Evolutionary conservation across 2,113 vertebrate genomes (phyloP).

Genomic region (Xiphophorus couchianus): DNA sequence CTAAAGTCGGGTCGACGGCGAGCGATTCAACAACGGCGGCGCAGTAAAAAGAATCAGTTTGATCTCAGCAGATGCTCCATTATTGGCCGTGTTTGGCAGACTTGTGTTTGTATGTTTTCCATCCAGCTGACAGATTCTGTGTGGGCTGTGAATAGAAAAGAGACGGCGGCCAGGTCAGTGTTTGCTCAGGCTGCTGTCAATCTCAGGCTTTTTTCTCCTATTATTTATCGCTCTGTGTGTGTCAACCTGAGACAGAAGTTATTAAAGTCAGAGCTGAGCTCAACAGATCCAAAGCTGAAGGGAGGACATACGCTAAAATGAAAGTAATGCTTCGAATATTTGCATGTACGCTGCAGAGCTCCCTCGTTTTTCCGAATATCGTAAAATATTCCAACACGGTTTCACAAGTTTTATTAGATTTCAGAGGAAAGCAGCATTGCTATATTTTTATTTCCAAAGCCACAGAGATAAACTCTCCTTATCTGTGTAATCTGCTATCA

Average conservation of each 20-base stretch:
- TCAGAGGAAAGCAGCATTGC: background rate
- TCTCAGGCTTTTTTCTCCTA: conserved; percentile 24
- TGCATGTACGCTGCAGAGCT: background rate
- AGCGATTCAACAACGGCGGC: conserved; percentile 10
- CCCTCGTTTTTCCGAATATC: background rate
- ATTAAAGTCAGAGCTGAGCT: conserved; percentile 16
- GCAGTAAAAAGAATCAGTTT: conserved; percentile 14
- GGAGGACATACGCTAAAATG: background rate
- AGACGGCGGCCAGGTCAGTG: conserved; percentile 48
- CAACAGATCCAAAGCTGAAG: conserved; percentile 5
- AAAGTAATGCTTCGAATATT: background rate
- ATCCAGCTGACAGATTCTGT: conserved; percentile 40
- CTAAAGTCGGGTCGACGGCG: conserved; percentile 19
- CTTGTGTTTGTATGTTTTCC: conserved; percentile 28
- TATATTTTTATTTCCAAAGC: background rate
- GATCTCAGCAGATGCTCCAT: conserved; percentile 44
- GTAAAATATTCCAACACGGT: no score
- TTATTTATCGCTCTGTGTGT: conserved; percentile 16
- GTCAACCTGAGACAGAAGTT: background rate
- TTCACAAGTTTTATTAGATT: background rate
- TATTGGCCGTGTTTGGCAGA: conserved; percentile 13
- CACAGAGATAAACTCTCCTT: conserved; percentile 2
- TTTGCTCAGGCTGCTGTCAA: conserved; percentile 42
- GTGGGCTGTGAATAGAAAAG: conserved; percentile 33
- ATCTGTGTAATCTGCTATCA: conserved; percentile 12